Conservation (phyloP, 2,113 vertebrate genomes). For the Anarrhichthys ocellatus region DNA sequence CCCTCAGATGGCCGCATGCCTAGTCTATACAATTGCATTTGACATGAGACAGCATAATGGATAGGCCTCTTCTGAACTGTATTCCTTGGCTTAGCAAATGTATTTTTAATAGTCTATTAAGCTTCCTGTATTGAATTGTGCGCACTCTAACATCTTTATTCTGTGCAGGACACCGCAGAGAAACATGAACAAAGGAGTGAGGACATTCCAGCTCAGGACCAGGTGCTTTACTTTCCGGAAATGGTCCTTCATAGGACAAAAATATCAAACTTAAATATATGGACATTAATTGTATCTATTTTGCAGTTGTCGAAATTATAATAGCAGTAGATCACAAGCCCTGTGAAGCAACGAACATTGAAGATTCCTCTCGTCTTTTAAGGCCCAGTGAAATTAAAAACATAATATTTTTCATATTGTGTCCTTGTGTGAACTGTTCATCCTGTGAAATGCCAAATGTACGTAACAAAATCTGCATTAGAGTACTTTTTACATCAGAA, state of each 20-base stretch:
- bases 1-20: neutral
- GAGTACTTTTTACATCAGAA: too few species aligned
- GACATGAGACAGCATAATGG: slow-evolving; percentile 46
- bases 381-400: too few species aligned
- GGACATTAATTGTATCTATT: neutral
- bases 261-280: neutral
- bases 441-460: too few species aligned
- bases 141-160: slow-evolving; percentile 17
- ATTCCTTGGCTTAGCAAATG: slow-evolving; percentile 37
- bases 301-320: neutral
- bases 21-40: slow-evolving; percentile 18
- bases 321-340: neutral
- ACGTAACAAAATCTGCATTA: too few species aligned
- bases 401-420: too few species aligned
- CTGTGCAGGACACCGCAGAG: neutral
- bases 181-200: neutral
- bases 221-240: neutral
- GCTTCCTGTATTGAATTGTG: slow-evolving; percentile 30
- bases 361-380: neutral
- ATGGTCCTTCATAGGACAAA: neutral
- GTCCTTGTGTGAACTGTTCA: neutral
- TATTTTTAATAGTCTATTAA: slow-evolving; percentile 36
- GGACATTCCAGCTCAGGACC: slow-evolving; percentile 1
- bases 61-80: slow-evolving; percentile 36
- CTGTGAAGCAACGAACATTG: neutral